These are phyloP conservation scores for Trachymyrmex septentrionalis DNA, from an alignment of 1,140 invertebrate species.

Conservation along the genomic window DNA sequence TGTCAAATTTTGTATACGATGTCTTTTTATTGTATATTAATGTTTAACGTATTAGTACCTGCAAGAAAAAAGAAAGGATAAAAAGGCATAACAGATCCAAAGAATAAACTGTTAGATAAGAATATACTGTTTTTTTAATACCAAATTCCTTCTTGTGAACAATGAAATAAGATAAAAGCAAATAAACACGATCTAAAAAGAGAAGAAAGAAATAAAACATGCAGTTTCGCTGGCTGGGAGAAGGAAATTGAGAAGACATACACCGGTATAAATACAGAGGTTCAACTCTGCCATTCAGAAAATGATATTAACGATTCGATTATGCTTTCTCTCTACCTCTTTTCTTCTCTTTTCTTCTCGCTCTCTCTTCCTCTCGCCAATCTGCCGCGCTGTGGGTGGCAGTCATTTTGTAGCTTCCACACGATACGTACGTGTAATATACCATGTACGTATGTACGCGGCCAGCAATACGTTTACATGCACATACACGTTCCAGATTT, in stretches of 20 bases:
- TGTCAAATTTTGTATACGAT: neutral
- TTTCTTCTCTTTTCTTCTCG: neutral
- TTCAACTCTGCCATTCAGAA: conserved; percentile 1
- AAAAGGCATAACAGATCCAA: neutral
- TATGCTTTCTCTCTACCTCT: conserved; percentile 40
- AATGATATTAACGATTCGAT: conserved; percentile 52
- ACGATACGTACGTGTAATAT: neutral
- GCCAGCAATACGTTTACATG: neutral
- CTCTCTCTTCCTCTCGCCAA: neutral
- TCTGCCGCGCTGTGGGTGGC: conserved; percentile 28
- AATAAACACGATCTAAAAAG: neutral
- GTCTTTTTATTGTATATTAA: neutral
- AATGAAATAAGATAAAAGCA: neutral
- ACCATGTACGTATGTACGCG: neutral
- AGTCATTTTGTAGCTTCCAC: conserved; percentile 29
- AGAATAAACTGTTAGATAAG: too few relatives aligned
- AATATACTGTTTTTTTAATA: neutral
- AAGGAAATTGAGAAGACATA: conserved; percentile 28
- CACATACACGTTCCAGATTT: conserved; percentile 2
- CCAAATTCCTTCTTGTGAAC: neutral
- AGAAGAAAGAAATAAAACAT: neutral
- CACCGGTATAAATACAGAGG: neutral
- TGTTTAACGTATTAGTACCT: neutral
- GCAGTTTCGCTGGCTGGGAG: neutral
- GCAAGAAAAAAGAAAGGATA: neutral